Conservation (phyloP, 2,888 invertebrate genomes). For the Spodoptera littoralis region DNA sequence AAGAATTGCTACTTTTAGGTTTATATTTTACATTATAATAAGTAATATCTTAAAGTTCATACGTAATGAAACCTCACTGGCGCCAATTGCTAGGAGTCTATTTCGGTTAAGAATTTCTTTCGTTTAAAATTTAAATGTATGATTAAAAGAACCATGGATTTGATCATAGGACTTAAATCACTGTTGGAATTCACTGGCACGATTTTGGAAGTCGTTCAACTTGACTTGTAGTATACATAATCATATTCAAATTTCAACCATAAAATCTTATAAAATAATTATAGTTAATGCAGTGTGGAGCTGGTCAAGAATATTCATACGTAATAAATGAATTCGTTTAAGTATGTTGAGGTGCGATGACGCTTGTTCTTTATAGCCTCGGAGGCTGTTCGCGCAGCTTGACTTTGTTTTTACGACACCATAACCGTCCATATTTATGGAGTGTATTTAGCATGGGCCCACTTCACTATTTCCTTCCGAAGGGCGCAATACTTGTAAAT, state of each 20-base stretch:
- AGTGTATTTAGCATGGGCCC: constrained; percentile 80
- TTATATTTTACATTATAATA: too few relatives aligned
- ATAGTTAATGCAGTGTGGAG: constrained; percentile 46
- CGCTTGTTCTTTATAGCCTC: constrained; percentile 75
- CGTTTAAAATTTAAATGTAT: too few relatives aligned
- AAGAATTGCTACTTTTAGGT: too few relatives aligned
- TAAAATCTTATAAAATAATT: constrained; percentile 51
- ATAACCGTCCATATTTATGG: constrained; percentile 84
- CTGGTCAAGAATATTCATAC: constrained; percentile 56
- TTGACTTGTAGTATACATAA: constrained; percentile 32
- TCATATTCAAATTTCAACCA: constrained; percentile 40
- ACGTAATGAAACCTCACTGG: too few relatives aligned
- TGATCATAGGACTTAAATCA: constrained; percentile 14
- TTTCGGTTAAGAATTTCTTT: too few relatives aligned
- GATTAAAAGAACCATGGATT: too few relatives aligned
- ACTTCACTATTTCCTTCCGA: constrained; percentile 80
- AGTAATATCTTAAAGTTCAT: too few relatives aligned
- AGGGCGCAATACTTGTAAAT: constrained; percentile 75
- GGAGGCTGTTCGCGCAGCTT: constrained; percentile 81
- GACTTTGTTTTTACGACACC: constrained; percentile 86
- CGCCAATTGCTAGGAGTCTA: too few relatives aligned
- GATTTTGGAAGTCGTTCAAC: constrained; percentile 15
- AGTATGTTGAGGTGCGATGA: constrained; percentile 68
- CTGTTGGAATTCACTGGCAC: constrained; percentile 13
- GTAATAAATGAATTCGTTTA: constrained; percentile 61